Percentiles rank a stretch among this genome's conserved stretches.
These are phyloP conservation scores for Eupithecia exiguata DNA, from an alignment of 2,888 invertebrate species.

Conservation along the genomic window DNA sequence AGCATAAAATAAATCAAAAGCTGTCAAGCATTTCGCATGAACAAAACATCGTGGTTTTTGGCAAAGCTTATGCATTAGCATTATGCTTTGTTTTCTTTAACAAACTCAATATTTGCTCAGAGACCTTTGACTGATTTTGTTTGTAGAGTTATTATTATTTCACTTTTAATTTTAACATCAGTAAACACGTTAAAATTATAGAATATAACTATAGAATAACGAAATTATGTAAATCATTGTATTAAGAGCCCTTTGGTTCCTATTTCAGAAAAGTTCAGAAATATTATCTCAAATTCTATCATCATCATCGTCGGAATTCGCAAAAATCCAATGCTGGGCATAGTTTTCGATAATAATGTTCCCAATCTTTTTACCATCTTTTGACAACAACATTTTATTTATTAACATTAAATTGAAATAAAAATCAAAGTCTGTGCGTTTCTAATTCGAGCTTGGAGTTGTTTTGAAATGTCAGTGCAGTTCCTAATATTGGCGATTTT, in stretches of 20 bases:
- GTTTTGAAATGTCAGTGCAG: constrained; percentile 3
- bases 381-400: background rate
- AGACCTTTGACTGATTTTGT: background rate
- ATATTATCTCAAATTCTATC: background rate
- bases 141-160: background rate
- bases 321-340: background rate
- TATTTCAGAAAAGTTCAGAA: background rate
- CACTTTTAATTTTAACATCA: too few relatives aligned
- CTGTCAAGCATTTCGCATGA: background rate
- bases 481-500: background rate
- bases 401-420: background rate
- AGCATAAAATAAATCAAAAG: background rate
- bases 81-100: background rate
- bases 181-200: too few relatives aligned
- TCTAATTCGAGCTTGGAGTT: background rate
- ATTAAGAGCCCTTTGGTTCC: background rate
- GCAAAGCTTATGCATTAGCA: background rate
- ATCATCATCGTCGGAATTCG: background rate
- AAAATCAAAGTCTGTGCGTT: background rate
- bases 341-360: background rate
- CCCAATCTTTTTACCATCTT: background rate
- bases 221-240: background rate
- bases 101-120: background rate
- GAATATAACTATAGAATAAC: background rate
- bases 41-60: background rate